Conservation (phyloP, 2,797 vertebrate species). For the Pangasius macronema region DNA sequence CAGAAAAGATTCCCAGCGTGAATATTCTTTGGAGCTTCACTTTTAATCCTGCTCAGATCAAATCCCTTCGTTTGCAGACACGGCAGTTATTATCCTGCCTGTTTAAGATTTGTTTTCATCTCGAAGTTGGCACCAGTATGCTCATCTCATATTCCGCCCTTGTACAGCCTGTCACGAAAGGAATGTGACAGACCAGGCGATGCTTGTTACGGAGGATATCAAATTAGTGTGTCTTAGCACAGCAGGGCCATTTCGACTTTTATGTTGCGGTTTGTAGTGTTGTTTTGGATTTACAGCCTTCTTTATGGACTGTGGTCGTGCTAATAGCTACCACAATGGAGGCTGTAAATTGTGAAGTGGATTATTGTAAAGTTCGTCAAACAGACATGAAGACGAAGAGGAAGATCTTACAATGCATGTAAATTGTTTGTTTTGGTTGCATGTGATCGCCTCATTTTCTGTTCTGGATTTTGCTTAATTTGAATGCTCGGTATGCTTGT, state of each 20-base stretch:
- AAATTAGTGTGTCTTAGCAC: constrained; percentile 59
- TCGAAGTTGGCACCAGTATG: constrained; percentile 44
- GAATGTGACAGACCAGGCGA: constrained; percentile 57
- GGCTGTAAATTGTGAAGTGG: constrained; percentile 51
- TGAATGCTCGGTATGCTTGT: not conserved
- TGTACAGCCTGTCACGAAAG: constrained; percentile 54
- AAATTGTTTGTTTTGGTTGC: constrained; percentile 43
- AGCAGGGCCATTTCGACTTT: constrained; percentile 53
- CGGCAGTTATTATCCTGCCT: constrained; percentile 43
- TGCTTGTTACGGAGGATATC: constrained; percentile 62
- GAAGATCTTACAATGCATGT: constrained; percentile 42
- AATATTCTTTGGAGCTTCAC: constrained; percentile 21
- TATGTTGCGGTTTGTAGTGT: constrained; percentile 58
- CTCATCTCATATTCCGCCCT: constrained; percentile 56
- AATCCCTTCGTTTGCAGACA: constrained; percentile 42
- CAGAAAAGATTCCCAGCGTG: not conserved
- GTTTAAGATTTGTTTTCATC: constrained; percentile 44
- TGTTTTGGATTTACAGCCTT: constrained; percentile 64
- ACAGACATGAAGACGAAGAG: constrained; percentile 46
- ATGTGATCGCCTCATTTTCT: constrained; percentile 32
- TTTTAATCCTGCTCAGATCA: constrained; percentile 24
- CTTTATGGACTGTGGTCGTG: constrained; percentile 54
- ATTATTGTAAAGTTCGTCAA: constrained; percentile 46
- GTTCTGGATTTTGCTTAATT: constrained; percentile 22
- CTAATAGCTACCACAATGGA: constrained; percentile 50